Evolutionary conservation across 2,888 invertebrate genomes (phyloP), one percentile per base, ranked within the genome.

Genomic region (Cetonia aurata): DNA sequence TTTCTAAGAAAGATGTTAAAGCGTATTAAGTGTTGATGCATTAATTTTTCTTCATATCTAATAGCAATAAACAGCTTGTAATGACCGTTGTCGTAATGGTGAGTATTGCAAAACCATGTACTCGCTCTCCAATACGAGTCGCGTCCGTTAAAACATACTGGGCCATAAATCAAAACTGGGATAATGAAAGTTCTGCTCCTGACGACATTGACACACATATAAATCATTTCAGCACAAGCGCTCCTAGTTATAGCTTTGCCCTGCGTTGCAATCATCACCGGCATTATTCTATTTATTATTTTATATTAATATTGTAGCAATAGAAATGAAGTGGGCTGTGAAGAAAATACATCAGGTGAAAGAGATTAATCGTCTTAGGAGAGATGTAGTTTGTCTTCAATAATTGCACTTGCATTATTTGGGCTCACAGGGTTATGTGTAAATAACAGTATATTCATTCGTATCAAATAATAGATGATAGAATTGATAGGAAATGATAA

Each of bases 151-250:
- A 25, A 25, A 25, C 25, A 41, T 42, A 46, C 25, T 10, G 56
- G 46, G 19, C 71, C 75, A 72, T 75, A 75, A 75, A 75, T 75
- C 74, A 74, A 71, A 72, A 52, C 65, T 71, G 73, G 71, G 75
- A 73, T 72, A 73, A 75, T 73, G 75, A 75, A 73, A 75, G 72
- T 72, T 69, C 70, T 74, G 71, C 62, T 69, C 70, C 57, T 70
- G 70, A 70, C 68, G 73, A 73, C 73, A 71, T 74, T 73, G 72
- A 74, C 73, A 74, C 67, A 73, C 71, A 74, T 62, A 62, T 72
- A 73, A 74, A 69, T 69, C 59, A 69, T 67, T 67, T 53, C 44
- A 48, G 33, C 37, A 37, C 15, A 17, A 56, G 17, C 41, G 15
- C 56, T 56, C 41, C 41, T 8, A 56, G 56, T 37, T 37, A 37